Conservation (phyloP, 2,113 vertebrate species). For the Phoenicopterus ruber region DNA sequence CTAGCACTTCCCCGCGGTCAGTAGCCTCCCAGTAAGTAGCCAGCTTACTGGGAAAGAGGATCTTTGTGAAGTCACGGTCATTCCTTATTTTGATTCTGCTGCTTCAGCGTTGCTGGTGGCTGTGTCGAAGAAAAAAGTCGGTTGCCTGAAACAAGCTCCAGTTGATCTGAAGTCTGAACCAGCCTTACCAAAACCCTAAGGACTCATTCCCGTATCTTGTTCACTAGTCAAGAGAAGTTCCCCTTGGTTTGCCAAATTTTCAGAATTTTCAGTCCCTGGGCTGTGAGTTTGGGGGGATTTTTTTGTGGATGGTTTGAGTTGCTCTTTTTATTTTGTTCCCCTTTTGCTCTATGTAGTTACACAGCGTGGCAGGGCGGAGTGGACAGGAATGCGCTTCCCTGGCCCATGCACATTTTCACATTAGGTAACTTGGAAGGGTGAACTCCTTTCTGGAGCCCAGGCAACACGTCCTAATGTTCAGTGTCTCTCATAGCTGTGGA, state of each 20-base stretch:
- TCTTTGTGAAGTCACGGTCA: neutral
- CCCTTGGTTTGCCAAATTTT: neutral
- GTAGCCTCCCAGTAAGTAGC: neutral
- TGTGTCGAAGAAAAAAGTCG: constrained; percentile 13
- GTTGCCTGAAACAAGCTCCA: neutral
- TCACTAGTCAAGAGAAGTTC: neutral
- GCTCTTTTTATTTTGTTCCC: neutral
- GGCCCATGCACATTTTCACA: neutral
- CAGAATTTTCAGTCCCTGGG: neutral
- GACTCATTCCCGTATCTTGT: neutral
- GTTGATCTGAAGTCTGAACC: neutral
- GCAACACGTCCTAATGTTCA: neutral
- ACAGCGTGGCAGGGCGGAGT: neutral
- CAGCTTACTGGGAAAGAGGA: constrained; percentile 2
- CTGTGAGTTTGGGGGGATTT: neutral
- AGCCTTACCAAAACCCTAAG: neutral
- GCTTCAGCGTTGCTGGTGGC: constrained; percentile 4
- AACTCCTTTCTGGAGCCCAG: neutral
- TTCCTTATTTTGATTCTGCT: constrained; percentile 12
- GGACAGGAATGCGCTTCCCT: neutral
- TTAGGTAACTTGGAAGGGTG: neutral
- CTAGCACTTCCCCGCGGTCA: neutral
- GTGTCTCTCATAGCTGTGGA: neutral
- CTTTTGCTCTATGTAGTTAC: neutral
- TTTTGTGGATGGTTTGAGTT: neutral